Conservation (phyloP, 2,797 vertebrate species). For the Notolabrus celidotus region DNA sequence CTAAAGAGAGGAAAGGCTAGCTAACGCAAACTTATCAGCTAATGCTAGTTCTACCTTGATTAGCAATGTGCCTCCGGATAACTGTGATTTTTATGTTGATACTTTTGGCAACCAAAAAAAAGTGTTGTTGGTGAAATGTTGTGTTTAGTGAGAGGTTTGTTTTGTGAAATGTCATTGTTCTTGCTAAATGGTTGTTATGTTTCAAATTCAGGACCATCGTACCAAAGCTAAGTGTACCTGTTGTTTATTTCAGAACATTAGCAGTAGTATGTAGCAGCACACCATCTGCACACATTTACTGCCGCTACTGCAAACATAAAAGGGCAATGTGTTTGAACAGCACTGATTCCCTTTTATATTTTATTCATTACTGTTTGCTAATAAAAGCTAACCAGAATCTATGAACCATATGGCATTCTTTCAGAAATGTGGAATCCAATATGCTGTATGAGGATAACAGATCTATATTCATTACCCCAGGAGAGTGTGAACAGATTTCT, state of each 20-base stretch:
- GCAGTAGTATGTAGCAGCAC: not conserved
- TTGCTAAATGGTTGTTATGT: not conserved
- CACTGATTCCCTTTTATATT: conserved; percentile 57
- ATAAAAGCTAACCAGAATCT: conserved; percentile 48
- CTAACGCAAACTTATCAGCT: too few relatives aligned
- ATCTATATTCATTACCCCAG: conserved; percentile 24
- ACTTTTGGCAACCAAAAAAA: not conserved
- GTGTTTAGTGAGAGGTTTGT: not conserved
- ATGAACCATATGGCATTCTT: conserved; percentile 59
- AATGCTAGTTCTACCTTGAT: too few relatives aligned
- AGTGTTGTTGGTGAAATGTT: not conserved
- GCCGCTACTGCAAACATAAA: conserved; percentile 19
- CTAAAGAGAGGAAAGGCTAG: too few relatives aligned
- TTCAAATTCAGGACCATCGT: not conserved
- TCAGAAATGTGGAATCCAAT: conserved; percentile 44
- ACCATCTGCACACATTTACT: conserved; percentile 20
- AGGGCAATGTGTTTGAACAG: conserved; percentile 30
- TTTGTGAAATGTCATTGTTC: not conserved
- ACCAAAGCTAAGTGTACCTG: conserved; percentile 11
- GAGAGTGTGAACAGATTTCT: conserved; percentile 35
- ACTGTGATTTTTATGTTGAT: not conserved
- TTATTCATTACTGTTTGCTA: conserved; percentile 69
- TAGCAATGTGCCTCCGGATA: not conserved
- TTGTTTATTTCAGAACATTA: conserved; percentile 41
- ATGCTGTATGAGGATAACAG: conserved; percentile 30